Conservation (phyloP, 1,140 invertebrate species). For the Chrysomallon squamiferum region DNA sequence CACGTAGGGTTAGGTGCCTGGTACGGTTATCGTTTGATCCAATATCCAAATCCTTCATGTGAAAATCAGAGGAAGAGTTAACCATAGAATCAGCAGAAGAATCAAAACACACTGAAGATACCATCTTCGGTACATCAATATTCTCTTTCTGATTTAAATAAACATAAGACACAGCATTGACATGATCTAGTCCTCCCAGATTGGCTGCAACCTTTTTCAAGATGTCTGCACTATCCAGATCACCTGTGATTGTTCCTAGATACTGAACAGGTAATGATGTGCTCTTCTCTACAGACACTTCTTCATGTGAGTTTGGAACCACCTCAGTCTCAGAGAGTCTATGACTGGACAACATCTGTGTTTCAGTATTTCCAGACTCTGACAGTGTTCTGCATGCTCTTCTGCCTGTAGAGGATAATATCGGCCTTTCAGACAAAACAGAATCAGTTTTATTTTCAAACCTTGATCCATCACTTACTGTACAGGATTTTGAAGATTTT, state of each 20-base stretch:
- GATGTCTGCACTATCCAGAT: neutral
- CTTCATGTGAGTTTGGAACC: neutral
- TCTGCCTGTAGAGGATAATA: neutral
- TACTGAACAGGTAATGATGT: neutral
- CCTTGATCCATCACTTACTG: too few relatives aligned
- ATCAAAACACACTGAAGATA: neutral
- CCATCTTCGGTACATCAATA: neutral
- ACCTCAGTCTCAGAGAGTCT: neutral
- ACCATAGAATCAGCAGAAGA: neutral
- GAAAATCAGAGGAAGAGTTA: neutral
- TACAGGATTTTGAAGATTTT: too few relatives aligned
- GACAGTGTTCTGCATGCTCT: neutral
- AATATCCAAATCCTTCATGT: neutral
- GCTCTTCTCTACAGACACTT: neutral
- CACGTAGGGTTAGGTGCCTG: constrained; percentile 5
- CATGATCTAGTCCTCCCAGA: neutral
- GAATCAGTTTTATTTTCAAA: neutral
- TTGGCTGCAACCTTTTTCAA: neutral
- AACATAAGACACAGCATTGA: neutral
- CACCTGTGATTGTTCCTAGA: neutral
- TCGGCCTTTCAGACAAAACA: neutral
- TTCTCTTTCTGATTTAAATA: neutral
- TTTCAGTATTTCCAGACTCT: neutral
- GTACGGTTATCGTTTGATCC: neutral
- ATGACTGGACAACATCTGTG: neutral